Percentiles rank a stretch among this genome's conserved stretches.
These are phyloP conservation scores for Anguilla anguilla DNA, from an alignment of 2,797 vertebrate genomes.

Conservation along the genomic window DNA sequence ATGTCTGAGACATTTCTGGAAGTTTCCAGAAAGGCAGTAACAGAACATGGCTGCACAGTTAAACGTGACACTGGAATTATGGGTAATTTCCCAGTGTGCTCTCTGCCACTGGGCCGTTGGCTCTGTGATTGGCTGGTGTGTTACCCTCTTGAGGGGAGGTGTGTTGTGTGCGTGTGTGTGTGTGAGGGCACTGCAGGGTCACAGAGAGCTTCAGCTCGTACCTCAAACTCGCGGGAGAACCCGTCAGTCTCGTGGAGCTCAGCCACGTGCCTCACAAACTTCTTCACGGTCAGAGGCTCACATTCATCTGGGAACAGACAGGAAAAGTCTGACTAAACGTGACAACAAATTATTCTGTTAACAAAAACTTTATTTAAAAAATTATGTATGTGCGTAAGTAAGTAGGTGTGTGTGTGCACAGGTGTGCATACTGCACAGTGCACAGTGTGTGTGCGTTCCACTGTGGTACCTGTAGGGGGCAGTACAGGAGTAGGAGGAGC, in stretches of 20 bases:
- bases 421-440: background rate
- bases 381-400: background rate
- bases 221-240: constrained; percentile 97
- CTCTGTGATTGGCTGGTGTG: background rate
- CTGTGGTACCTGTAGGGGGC: constrained; percentile 82
- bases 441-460: background rate
- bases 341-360: background rate
- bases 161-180: background rate
- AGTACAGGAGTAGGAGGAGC: constrained; percentile 85
- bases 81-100: background rate
- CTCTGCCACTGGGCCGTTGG: background rate
- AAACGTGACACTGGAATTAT: background rate
- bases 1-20: background rate
- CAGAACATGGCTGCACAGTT: background rate
- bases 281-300: constrained; percentile 90
- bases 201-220: constrained; percentile 59
- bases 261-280: constrained; percentile 93
- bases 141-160: background rate
- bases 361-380: background rate
- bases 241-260: constrained; percentile 89
- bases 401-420: background rate
- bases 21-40: background rate
- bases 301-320: constrained; percentile 71
- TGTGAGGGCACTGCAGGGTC: background rate
- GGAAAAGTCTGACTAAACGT: background rate